Evolutionary conservation across 1,140 invertebrate species (phyloP), one percentile per base, ranked within the genome.

Genomic region (Drosophila mojavensis): DNA sequence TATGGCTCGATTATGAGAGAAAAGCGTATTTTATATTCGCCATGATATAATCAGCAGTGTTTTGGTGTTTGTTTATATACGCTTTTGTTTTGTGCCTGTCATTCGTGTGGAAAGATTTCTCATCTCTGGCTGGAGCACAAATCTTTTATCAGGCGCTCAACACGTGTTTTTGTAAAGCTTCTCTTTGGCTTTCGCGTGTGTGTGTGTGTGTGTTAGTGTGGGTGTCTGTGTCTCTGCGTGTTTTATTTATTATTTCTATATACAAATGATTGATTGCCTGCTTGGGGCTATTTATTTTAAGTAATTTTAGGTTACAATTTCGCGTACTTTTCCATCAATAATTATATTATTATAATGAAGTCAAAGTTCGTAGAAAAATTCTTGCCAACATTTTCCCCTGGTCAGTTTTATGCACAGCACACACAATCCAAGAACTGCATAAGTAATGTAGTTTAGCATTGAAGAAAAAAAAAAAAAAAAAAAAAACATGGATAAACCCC

Each of bases 181-280:
- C 60, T 63, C 41, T 45, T 30, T 28, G 33, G 6, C 3, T 5
- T 7, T 5, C 41, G 54, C 9, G 2, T 26, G 10, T 56, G 55
- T 43, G 20, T 10, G 55, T 9, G 33, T 26, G 36, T 26, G 36
- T 10, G 33, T 28, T 5, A 11, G 24, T 24, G 28, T 11, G 20
- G 47, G n/a, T 60, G 48, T 2, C n/a, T 54, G 48, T 55, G 30
- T 33, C 5, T 24, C 13, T 70, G 68, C 68, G 61, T 71, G 55
- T 48, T 75, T 47, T 20, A 17, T 36, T 48, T 48, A 39, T 39
- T 39, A 11, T 39, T 39, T 30, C 28, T 11, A 33, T 61, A 47
- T 48, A 41, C 64, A 33, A 56, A 20, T 76, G 74, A 76, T 76
- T 76, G 69, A 76, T 76, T 76, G 68, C 26, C 43, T 45, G 74